phyloP scores from a whole-genome alignment of 2,797 vertebrate species.

The Zalophus californianus region DNA sequence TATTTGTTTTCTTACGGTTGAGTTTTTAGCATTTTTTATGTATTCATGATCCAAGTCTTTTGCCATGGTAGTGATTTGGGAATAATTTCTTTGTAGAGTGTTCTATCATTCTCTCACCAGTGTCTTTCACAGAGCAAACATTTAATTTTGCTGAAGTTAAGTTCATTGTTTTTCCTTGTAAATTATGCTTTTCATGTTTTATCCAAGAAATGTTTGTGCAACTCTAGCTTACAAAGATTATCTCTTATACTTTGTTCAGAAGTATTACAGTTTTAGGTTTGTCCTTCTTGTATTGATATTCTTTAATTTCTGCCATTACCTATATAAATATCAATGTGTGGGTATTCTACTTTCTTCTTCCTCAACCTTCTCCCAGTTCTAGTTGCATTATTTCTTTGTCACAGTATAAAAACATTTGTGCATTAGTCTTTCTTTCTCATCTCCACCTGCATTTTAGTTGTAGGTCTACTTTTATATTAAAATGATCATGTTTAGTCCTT shows the following conservation, averaged over 20 bases:
- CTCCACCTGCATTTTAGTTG: background rate
- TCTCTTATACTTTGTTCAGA: background rate
- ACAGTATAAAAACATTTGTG: background rate
- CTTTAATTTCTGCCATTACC: background rate
- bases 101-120: background rate
- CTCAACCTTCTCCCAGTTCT: background rate
- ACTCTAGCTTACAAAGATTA: background rate
- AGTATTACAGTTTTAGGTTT: background rate
- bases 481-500: background rate
- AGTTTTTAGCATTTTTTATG: constrained; percentile 8
- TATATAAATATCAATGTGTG: background rate
- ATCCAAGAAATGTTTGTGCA: background rate
- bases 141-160: background rate
- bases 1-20: background rate
- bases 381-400: background rate
- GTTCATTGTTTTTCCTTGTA: background rate
- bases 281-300: background rate
- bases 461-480: constrained; percentile 14
- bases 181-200: constrained; percentile 23
- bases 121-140: background rate
- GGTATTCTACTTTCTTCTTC: background rate
- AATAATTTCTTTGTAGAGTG: background rate
- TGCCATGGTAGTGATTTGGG: background rate
- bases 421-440: background rate
- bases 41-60: background rate